Base-by-base conservation (phyloP, 2,888 invertebrate species). In the Eristalis pertinax region DNA sequence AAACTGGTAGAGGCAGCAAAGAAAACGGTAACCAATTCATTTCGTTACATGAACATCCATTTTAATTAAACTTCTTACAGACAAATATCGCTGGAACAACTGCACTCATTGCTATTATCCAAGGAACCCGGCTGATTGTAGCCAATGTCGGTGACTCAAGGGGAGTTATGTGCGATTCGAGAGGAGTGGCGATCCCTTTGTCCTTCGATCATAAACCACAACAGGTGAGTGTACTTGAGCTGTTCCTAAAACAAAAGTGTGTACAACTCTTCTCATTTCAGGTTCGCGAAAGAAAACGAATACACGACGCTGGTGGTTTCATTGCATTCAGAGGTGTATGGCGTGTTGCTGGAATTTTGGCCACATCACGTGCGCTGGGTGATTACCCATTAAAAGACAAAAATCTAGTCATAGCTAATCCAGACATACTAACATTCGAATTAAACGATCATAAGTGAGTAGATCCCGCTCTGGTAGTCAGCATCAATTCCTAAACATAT, bases 161-260 rank as follows among this genome's bases (percentile, higher is more conserved):
- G 89, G 99, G 98, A 35, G 98, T 99, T 0, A 97, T 99, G 96
- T 98, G 98, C 93, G 98, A 98, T 93, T 95, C 95, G 67, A 95
- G 96, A 91, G 98, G 98, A 50, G 97, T 97, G 92, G 97, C 97
- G 0, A 97, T 98, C 90, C 98, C 98, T 15, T 94, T 99, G 8
- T 98, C 99, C 1, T 98, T 97, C 93, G 99, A 99, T 93, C 99
- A 99, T 92, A 99, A 99, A 94, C 99, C 99, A 56, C 97, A 98
- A 92, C 97, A 98, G 95, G 97, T 98, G 94, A 56, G 58, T 60
- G 0, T 10, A 8, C 8, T 38, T 38, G 19, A 50, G n/a, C 8
- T 19, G 19, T 8, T 8, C 38, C 43, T 73, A 8, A 13, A 10
- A n/a, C n/a, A n/a, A 63, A 65, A 10, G 5, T 7, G 56, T 24